These are phyloP conservation scores for Passer montanus DNA, from an alignment of 2,113 vertebrate species.

Conservation along the genomic window DNA sequence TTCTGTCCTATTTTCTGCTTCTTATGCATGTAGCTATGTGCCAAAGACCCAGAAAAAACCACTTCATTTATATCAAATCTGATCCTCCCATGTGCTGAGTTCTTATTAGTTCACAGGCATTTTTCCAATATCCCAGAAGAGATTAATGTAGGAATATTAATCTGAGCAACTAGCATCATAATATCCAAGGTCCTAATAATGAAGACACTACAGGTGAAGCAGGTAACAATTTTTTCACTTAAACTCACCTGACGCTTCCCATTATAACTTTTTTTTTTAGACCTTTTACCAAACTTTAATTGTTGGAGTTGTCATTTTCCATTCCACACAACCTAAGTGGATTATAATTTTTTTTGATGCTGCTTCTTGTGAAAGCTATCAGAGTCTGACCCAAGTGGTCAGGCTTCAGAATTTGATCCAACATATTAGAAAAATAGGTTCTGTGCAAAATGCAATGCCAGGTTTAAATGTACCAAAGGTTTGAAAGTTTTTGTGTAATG, in stretches of 20 bases:
- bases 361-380: neutral
- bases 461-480: neutral
- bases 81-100: constrained; percentile 13
- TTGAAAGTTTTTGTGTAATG: constrained; percentile 14
- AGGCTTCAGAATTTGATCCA: constrained; percentile 6
- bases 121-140: constrained; percentile 20
- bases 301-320: neutral
- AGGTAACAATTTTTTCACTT: neutral
- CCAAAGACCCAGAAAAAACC: constrained; percentile 21
- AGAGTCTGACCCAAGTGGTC: neutral
- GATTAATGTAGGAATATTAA: neutral
- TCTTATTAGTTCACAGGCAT: constrained; percentile 15
- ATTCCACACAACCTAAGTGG: neutral
- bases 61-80: neutral
- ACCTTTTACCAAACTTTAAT: neutral
- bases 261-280: neutral
- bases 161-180: neutral
- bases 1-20: constrained; percentile 50
- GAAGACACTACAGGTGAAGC: neutral
- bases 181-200: neutral
- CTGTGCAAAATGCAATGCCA: neutral
- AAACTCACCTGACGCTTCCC: neutral
- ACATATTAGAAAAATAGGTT: neutral
- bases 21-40: neutral
- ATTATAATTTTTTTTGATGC: neutral